Conservation (phyloP, 2,888 invertebrate genomes). For the Drosophila helvetica region DNA sequence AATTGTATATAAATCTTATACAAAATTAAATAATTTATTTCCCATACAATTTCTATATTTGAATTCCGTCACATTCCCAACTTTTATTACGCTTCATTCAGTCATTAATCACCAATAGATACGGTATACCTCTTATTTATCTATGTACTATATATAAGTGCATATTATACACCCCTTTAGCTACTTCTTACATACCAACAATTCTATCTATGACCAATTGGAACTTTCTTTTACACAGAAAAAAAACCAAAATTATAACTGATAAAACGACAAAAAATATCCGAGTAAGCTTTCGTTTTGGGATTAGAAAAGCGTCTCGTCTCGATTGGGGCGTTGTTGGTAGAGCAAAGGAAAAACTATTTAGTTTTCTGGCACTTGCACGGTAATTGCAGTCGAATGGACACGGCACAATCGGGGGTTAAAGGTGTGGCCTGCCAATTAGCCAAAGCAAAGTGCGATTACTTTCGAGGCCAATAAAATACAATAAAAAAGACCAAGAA, state of each 20-base stretch:
- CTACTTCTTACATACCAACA: neutral
- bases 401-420: constrained; percentile 46
- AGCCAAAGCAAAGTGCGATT: constrained; percentile 55
- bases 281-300: constrained; percentile 53
- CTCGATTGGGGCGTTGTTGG: constrained; percentile 2
- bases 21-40: too few relatives aligned
- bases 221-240: constrained; percentile 24
- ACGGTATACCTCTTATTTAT: too few relatives aligned
- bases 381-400: constrained; percentile 64
- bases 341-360: constrained; percentile 28
- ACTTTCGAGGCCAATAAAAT: constrained; percentile 40
- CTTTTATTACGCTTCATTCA: too few relatives aligned
- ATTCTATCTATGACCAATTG: constrained; percentile 9
- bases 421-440: constrained; percentile 69
- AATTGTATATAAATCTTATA: too few relatives aligned
- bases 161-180: neutral
- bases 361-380: constrained; percentile 54
- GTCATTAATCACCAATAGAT: neutral
- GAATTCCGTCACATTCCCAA: too few relatives aligned
- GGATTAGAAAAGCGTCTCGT: constrained; percentile 46
- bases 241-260: constrained; percentile 37
- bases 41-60: too few relatives aligned
- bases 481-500: constrained; percentile 8
- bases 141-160: too few relatives aligned
- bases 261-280: constrained; percentile 37